Base-by-base conservation (phyloP, 1,140 invertebrate genomes). In the Popillia japonica region DNA sequence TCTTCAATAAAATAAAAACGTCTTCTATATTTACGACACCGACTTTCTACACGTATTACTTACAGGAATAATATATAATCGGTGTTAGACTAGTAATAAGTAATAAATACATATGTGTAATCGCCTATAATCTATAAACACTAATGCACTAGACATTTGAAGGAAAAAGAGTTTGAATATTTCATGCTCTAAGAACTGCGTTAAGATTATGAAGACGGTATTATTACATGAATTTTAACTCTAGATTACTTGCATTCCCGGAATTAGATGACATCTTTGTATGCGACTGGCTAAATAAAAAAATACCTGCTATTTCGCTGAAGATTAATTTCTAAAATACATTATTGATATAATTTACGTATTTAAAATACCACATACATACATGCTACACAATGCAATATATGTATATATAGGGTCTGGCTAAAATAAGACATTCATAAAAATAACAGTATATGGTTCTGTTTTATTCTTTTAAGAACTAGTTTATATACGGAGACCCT, bases 361-460 rank as follows among this genome's bases (percentile, higher is more conserved):
- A 55, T 55, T 55, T 55, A 55, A 55, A 55, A 55, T n/a, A 55
- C 48, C 48, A 55, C 48, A 55, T n/a, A 55, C 17, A 44, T 44
- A 14, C 9, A 55, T 55, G n/a, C n/a, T 55, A 17, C 48, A 55
- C 17, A n/a, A 55, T n/a, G 17, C 11, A 55, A 55, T 44, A 44
- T 44, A 7, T 44, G 0, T 44, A 44, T 55, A n/a, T n/a, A 55
- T 17, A 55, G 14, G 48, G 48, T 55, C 48, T 55, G 27, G n/a
- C 14, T 17, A n/a, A n/a, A 6, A 11, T 11, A 48, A 14, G 11
- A 0, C 11, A n/a, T n/a, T n/a, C n/a, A n/a, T n/a, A 34, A 34
- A 34, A 34, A 34, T 34, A 34, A 34, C 2, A 34, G 27, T 4
- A 34, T 34, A 34, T 34, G 27, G 27, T 34, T 34, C 27, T 34